Base-by-base conservation (phyloP, 2,888 invertebrate genomes). In the Drosophila gaucha region DNA sequence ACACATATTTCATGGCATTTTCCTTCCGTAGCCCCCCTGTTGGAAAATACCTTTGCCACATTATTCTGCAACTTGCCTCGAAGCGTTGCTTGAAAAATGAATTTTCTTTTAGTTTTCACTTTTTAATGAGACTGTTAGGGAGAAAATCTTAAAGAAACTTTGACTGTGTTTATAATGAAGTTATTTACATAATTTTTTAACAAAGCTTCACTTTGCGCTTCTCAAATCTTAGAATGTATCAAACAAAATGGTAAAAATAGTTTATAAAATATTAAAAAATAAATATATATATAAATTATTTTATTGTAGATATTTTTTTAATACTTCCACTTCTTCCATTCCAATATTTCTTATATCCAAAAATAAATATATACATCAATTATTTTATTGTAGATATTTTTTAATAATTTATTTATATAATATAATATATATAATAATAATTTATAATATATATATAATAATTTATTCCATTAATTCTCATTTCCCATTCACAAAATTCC, bases 1-100 rank as follows among this genome's bases (percentile, higher is more conserved):
- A 50, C 58, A 43, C 38, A 50, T 44, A 59, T 65, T 59, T 51
- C 52, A 38, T 47, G 28, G 20, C 28, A 56, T 39, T 68, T 43
- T 30, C 31, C 47, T 16, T 8, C 2, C 5, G 14, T 5, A 3
- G 26, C 26, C 26, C 6, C 26, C 26, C 41, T 26, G 5, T 3
- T 2, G 36, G 6, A 8, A 47, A 57, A 57, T 65, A 28, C 38
- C 65, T 43, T 43, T 44, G 54, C 36, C n/a, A 16, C 52, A 50
- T 31, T 64, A 52, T 60, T 47, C 43, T 28, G 8, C n/a, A 2
- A 14, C 6, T 44, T 24, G 28, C 49, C 65, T 38, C 18, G 24
- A 14, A 46, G 66, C 39, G 4, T 14, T 9, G n/a, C 39, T 24
- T 16, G 20, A 50, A 56, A 46, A 66, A 57, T 66, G 12, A 28